A percentile compares a stretch with the other conserved stretches of the same genome.
These are phyloP conservation scores for Lophius piscatorius DNA, from an alignment of 2,113 vertebrate species.

Conservation along the genomic window DNA sequence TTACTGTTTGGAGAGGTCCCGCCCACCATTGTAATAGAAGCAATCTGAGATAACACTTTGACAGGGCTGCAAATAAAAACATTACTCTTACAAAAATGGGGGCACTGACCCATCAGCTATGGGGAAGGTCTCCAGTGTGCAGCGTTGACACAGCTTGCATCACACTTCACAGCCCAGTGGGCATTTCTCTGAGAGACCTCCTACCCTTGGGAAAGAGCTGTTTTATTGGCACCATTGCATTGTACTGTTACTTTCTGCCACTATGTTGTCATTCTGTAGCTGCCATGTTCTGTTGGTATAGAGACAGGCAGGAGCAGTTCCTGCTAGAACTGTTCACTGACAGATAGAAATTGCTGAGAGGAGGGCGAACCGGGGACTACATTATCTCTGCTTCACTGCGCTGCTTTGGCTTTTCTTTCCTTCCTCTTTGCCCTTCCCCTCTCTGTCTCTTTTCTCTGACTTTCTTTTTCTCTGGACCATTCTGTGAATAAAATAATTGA, in stretches of 20 bases:
- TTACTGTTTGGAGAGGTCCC: too few relatives aligned
- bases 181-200: conserved; percentile 21
- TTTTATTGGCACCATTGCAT: conserved; percentile 20
- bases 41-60: too few relatives aligned
- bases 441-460: conserved; percentile 16
- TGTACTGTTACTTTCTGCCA: conserved; percentile 53
- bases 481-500: conserved; percentile 51
- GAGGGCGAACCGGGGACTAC: conserved; percentile 54
- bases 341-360: conserved; percentile 68
- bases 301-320: conserved; percentile 50
- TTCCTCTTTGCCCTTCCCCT: conserved; percentile 28
- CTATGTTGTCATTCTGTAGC: conserved; percentile 29
- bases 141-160: conserved; percentile 23
- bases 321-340: conserved; percentile 53
- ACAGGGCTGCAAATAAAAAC: conserved; percentile 18
- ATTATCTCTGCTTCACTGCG: conserved; percentile 66
- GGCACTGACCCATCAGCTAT: conserved; percentile 13
- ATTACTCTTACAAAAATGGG: conserved; percentile 8
- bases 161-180: conserved; percentile 20
- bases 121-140: conserved; percentile 1
- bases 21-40: not conserved
- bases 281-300: conserved; percentile 50
- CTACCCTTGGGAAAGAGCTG: conserved; percentile 7
- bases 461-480: not conserved
- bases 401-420: conserved; percentile 27